A percentile compares a stretch with the other conserved stretches of the same genome.
These are phyloP conservation scores for Lucinisca nassula DNA, from an alignment of 2,888 invertebrate species.

Conservation along the genomic window DNA sequence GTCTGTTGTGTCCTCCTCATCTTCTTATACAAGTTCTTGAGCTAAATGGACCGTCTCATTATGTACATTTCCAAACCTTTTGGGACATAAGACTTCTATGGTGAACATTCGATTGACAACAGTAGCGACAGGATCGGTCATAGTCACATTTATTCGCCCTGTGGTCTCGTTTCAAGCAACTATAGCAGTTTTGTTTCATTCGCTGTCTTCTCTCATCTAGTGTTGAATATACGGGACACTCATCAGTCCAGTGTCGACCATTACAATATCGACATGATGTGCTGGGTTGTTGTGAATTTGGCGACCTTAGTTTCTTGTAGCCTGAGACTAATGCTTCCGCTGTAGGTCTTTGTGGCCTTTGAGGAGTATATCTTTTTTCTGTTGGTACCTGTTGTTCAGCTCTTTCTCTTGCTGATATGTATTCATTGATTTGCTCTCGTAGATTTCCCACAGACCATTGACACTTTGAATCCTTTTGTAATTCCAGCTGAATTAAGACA, in stretches of 20 bases:
- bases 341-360: not conserved
- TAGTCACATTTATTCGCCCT: constrained; percentile 15
- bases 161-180: constrained; percentile 21
- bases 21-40: not conserved
- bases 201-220: constrained; percentile 18
- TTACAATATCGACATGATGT: not conserved
- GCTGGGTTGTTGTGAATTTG: not conserved
- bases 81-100: not conserved
- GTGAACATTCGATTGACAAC: constrained; percentile 27
- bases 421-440: constrained; percentile 6
- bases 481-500: constrained; percentile 32
- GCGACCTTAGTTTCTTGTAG: not conserved
- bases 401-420: constrained; percentile 14
- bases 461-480: constrained; percentile 19
- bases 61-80: not conserved
- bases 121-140: constrained; percentile 29
- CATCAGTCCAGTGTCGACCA: constrained; percentile 41
- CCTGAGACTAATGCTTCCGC: constrained; percentile 1
- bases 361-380: not conserved
- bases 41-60: not conserved
- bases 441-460: constrained; percentile 21
- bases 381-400: not conserved
- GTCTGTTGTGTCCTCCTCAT: not conserved
- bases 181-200: constrained; percentile 30
- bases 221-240: constrained; percentile 29